phyloP scores from a whole-genome alignment of 2,113 vertebrate genomes.

The Lates calcarifer region DNA sequence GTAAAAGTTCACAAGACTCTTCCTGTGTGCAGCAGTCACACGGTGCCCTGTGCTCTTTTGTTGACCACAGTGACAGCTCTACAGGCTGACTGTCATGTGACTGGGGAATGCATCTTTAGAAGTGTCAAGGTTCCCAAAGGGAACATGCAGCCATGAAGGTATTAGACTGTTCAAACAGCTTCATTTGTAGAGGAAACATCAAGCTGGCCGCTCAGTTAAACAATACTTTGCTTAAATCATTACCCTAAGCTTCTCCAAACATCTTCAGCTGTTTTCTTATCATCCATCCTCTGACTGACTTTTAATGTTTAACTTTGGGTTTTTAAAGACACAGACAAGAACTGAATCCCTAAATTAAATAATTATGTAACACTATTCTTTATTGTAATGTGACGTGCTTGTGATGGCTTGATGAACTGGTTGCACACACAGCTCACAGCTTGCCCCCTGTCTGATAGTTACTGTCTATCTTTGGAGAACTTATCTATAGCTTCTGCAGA shows the following conservation, averaged over 20 bases:
- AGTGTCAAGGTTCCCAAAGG: not conserved
- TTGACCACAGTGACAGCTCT: not conserved
- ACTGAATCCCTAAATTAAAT: not conserved
- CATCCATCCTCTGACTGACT: conserved; percentile 17
- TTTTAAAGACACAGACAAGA: not conserved
- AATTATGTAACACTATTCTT: not conserved
- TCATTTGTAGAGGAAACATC: conserved; percentile 40
- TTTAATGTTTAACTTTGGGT: conserved; percentile 45
- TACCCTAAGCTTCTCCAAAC: conserved; percentile 50
- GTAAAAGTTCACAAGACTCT: not conserved
- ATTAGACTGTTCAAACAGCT: conserved; percentile 24
- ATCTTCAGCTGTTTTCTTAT: not conserved
- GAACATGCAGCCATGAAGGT: not conserved
- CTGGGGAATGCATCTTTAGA: conserved; percentile 1
- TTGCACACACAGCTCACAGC: conserved; percentile 14
- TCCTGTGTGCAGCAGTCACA: conserved; percentile 8
- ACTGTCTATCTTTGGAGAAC: conserved; percentile 74
- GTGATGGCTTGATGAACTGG: conserved; percentile 19
- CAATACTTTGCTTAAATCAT: conserved; percentile 40
- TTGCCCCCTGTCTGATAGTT: conserved; percentile 54
- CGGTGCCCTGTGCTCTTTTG: not conserved
- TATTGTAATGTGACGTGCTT: not conserved
- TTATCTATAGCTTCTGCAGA: conserved; percentile 76
- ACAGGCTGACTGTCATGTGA: conserved; percentile 44
- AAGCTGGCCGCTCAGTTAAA: conserved; percentile 33